Base-by-base conservation (phyloP, 2,888 invertebrate genomes). In the Brenthis ino region DNA sequence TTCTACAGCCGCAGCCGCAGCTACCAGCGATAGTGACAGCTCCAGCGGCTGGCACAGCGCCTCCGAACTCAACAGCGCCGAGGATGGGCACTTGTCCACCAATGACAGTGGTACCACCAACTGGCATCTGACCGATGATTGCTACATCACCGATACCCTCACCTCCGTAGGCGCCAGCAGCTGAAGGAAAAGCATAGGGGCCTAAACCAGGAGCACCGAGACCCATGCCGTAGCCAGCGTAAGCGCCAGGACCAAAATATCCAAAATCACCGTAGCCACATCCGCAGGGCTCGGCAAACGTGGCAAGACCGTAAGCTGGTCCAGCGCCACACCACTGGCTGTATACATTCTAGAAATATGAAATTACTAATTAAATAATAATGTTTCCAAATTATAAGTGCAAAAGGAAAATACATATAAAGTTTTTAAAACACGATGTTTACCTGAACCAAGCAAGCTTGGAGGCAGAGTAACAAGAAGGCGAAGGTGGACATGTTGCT, bases 111-210 rank as follows among this genome's bases (percentile, higher is more conserved):
- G 76, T 73, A 61, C 86, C 85, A 14, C 76, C 79, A 37, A 82
- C 85, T 24, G 79, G 80, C 71, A 84, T 73, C 67, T 80, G 77
- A 43, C 83, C 82, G n/a, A 70, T 75, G 28, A 82, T 80, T 3
- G 74, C 73, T 33, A 83, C 76, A 61, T 77, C 82, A 54, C 82
- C 83, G n/a, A 77, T 72, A 64, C 84, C 81, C 8, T 69, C 71
- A 33, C 78, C 79, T 57, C 77, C 80, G 69, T 78, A 80, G 3
- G 77, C 76, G 14, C 58, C 68, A 37, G 33, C 47, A 24, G 48
- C 64, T 8, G 47, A 20, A 20, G 65, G 48, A 43, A 43, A 11
- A 13, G 13, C 64, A 5, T 43, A 43, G 37, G 60, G 13, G 11
- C 12, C 58, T 8, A 48, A 60, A 12, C 50, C 60, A 6, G 60